Conservation (phyloP, 2,797 vertebrate species). For the Platyrinchus mystaceus region DNA sequence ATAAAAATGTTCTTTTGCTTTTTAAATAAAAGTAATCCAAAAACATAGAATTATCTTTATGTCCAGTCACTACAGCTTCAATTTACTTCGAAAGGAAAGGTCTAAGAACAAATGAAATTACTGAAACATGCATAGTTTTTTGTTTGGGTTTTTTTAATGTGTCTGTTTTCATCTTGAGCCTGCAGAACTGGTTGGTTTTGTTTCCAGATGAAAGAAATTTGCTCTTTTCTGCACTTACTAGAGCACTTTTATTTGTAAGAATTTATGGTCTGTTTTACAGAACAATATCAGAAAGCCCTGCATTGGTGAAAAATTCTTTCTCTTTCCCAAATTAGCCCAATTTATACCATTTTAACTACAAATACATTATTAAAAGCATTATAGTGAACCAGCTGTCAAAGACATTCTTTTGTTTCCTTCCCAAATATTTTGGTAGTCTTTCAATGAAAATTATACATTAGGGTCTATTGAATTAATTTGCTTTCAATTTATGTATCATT, state of each 20-base stretch:
- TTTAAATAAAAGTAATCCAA: background rate
- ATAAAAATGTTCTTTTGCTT: background rate
- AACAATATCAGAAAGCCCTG: background rate
- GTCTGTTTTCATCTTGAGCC: background rate
- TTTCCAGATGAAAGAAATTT: background rate
- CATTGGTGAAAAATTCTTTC: background rate
- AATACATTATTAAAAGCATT: constrained; percentile 41
- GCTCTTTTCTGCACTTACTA: background rate
- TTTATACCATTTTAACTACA: constrained; percentile 33
- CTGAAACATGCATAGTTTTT: background rate
- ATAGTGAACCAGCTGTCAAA: background rate
- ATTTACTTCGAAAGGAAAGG: background rate
- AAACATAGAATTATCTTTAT: background rate
- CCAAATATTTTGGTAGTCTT: constrained; percentile 41
- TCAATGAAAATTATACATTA: constrained; percentile 51
- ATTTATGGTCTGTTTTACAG: background rate
- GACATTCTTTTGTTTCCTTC: constrained; percentile 31
- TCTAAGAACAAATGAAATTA: background rate
- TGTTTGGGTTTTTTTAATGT: background rate
- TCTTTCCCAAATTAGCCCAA: background rate
- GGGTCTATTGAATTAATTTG: constrained; percentile 17
- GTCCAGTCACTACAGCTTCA: background rate
- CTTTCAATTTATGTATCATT: constrained; percentile 21
- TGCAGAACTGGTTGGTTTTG: background rate
- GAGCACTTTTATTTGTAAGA: background rate